Evolutionary conservation across 2,888 invertebrate species (phyloP).

Genomic region (Oscheius myriophilus): DNA sequence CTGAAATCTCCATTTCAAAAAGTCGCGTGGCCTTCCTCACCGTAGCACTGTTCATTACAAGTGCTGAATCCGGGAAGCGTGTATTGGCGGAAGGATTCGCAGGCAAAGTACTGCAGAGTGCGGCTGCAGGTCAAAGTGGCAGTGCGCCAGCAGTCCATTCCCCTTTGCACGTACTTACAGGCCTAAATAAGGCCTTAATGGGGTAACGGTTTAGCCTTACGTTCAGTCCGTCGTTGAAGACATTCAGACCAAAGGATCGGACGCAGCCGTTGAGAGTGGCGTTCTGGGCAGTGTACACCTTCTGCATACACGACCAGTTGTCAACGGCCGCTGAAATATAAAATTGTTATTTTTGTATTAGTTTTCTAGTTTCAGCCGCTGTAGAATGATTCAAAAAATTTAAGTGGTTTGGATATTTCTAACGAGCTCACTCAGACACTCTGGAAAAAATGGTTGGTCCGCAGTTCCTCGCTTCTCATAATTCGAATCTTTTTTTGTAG

Average conservation of each 20-base stretch:
- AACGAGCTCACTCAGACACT: no score
- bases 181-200: conserved; percentile 30
- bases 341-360: background rate
- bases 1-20: no score
- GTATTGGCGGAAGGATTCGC: conserved; percentile 52
- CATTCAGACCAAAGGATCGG: conserved; percentile 41
- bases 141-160: conserved; percentile 42
- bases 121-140: conserved; percentile 26
- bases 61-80: conserved; percentile 29
- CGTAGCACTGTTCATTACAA: conserved; percentile 24
- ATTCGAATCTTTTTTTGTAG: no score
- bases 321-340: conserved; percentile 52
- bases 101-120: conserved; percentile 42
- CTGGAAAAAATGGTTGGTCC: no score
- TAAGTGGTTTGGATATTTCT: no score
- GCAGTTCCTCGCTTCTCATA: no score
- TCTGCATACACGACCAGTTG: conserved; percentile 50
- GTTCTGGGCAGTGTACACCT: conserved; percentile 45
- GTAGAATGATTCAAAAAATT: no score
- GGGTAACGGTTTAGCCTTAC: conserved; percentile 18
- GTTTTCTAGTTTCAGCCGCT: background rate
- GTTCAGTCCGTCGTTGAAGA: conserved; percentile 37
- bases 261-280: conserved; percentile 42
- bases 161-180: conserved; percentile 42
- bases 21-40: background rate